phyloP scores from a whole-genome alignment of 2,113 vertebrate genomes.

The Periophthalmus modestus region DNA sequence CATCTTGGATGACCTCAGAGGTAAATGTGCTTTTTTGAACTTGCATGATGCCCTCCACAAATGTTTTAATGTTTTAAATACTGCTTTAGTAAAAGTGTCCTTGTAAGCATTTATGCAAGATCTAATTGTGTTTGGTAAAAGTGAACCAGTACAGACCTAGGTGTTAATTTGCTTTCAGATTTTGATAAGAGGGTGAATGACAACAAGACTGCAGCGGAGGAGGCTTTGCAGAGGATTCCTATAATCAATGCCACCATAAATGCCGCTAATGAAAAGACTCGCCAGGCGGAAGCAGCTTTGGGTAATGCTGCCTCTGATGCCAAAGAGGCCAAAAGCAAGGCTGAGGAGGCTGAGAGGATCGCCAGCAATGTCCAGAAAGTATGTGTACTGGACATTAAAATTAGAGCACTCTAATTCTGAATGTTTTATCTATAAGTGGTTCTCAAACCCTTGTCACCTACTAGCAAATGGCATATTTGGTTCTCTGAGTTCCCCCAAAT shows the following conservation, averaged over 20 bases:
- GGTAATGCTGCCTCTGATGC: slow-evolving; percentile 88
- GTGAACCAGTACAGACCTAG: too few relatives aligned
- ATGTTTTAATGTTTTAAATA: too few relatives aligned
- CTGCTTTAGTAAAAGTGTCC: too few relatives aligned
- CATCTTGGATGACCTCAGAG: slow-evolving; percentile 90
- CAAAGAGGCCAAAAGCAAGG: slow-evolving; percentile 85
- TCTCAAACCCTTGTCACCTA: too few relatives aligned
- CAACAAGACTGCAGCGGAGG: slow-evolving; percentile 95
- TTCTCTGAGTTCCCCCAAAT: too few relatives aligned
- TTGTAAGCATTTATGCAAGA: too few relatives aligned
- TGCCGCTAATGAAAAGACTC: slow-evolving; percentile 89
- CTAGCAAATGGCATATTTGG: too few relatives aligned
- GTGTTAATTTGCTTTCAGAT: slow-evolving; percentile 71
- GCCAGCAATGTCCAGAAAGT: slow-evolving; percentile 89
- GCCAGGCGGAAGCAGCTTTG: slow-evolving; percentile 83
- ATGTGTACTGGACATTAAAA: slow-evolving; percentile 1
- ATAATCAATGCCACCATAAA: slow-evolving; percentile 86
- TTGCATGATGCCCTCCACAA: not conserved
- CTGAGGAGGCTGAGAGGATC: slow-evolving; percentile 86
- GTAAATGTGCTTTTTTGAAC: slow-evolving; percentile 56
- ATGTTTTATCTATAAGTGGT: too few relatives aligned
- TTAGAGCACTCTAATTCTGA: too few relatives aligned
- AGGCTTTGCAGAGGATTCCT: slow-evolving; percentile 89
- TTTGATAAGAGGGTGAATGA: slow-evolving; percentile 94
- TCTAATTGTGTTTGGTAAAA: too few relatives aligned